Evolutionary conservation across 2,888 invertebrate species (phyloP), one percentile per base, ranked within the genome.

Genomic region (Heliconius cydno): DNA sequence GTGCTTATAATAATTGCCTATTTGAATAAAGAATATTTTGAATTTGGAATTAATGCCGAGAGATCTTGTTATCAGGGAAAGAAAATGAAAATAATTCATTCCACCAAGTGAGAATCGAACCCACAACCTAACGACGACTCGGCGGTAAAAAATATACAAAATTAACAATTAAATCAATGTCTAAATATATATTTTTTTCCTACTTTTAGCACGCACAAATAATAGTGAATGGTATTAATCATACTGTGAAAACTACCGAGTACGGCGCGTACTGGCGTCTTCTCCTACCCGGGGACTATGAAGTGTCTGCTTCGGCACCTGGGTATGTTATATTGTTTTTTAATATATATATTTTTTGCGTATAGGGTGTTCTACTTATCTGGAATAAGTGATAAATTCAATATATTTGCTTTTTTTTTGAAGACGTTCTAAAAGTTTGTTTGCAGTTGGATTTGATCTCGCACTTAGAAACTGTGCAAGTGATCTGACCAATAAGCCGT

Each of bases 261-360:
- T 95, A 96, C 30, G 99, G 99, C 9, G 98, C 99, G 90, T 99
- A 97, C 92, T 99, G 99, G 99, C 96, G 99, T 81, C 94, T 99
- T 74, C 94, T 99, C 46, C 92, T 98, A 28, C 99, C 99, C 0
- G 99, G 99, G 81, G 95, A 95, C 7, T 99, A 99, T 90, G 96
- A 96, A 46, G 94, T 99, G 83, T 96, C 96, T 82, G 98, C 97
- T 1, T 86, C 92, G 63, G 97, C 97, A 75, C 95, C 96, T 88
- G 98, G 98, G 98, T 98, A 92, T 93, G 93, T 71, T 22, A 46
- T 22, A 46, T 3, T 63, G 13, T 65, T 60, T 19, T 63, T 63
- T 5, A 12, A 25, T 25, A 25, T 34, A 34, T 30, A 6, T 34
- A 30, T 63, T 25, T 12, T n/a, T 63, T 13, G 3, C 19, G 22